Conservation (phyloP, 2,113 vertebrate genomes). For the Tetrao urogallus region DNA sequence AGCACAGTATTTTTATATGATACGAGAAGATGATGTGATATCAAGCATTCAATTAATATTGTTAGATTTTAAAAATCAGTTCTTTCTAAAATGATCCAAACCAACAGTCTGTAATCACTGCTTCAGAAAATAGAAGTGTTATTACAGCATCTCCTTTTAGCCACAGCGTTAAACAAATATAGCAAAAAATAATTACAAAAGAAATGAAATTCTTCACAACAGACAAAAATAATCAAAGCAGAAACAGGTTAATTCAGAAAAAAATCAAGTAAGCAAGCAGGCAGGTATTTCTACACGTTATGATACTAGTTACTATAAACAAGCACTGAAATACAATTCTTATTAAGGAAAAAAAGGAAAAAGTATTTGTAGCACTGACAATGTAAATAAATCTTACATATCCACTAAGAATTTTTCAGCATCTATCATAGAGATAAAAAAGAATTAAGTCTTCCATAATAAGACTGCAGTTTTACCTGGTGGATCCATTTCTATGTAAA, state of each 20-base stretch:
- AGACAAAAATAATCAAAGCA: slow-evolving; percentile 57
- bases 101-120: slow-evolving; percentile 9
- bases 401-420: slow-evolving; percentile 27
- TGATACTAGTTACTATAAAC: slow-evolving; percentile 27
- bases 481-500: slow-evolving; percentile 89
- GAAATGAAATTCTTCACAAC: not conserved
- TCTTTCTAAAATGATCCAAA: slow-evolving; percentile 15
- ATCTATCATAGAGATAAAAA: slow-evolving; percentile 64
- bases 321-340: slow-evolving; percentile 55
- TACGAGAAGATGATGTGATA: slow-evolving; percentile 1
- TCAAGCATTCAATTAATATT: slow-evolving; percentile 36
- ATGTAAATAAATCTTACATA: slow-evolving; percentile 60
- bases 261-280: slow-evolving; percentile 50
- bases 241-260: slow-evolving; percentile 55
- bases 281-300: slow-evolving; percentile 57
- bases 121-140: slow-evolving; percentile 36
- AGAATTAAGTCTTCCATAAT: slow-evolving; percentile 66
- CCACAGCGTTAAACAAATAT: not conserved
- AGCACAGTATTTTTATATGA: not conserved
- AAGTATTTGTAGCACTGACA: slow-evolving; percentile 32
- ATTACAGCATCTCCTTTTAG: slow-evolving; percentile 24
- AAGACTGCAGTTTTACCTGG: slow-evolving; percentile 83
- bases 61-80: slow-evolving; percentile 18
- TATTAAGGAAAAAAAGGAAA: slow-evolving; percentile 29
- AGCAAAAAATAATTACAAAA: slow-evolving; percentile 37